Conservation (phyloP, 2,113 vertebrate species). For the Addax nasomaculatus region DNA sequence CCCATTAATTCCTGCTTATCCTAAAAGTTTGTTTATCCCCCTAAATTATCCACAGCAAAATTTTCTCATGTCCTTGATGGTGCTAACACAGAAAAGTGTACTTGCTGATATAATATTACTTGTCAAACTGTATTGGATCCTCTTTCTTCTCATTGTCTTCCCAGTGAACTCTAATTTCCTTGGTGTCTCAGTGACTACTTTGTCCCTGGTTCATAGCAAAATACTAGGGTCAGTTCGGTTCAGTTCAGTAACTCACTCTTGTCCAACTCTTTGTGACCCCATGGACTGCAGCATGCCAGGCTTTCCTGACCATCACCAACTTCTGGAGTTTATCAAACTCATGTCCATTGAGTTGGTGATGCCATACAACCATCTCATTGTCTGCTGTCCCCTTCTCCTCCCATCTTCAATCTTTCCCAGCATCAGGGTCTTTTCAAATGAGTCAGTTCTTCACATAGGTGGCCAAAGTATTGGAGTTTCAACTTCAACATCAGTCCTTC, state of each 20-base stretch:
- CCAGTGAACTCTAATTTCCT: not conserved
- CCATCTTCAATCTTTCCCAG: not conserved
- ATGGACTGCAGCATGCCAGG: not conserved
- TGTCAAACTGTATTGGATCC: not conserved
- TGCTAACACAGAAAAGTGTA: not conserved
- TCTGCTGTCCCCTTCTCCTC: not conserved
- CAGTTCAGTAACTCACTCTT: not conserved
- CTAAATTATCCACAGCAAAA: not conserved
- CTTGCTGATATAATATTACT: not conserved
- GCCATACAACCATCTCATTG: not conserved
- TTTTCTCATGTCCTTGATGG: not conserved
- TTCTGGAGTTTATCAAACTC: not conserved
- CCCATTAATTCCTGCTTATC: not conserved
- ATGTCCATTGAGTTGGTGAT: not conserved
- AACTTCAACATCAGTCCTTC: not conserved
- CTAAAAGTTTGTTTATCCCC: not conserved
- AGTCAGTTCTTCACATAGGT: not conserved
- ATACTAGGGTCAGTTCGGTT: not conserved
- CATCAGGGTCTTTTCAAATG: not conserved
- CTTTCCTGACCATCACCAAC: not conserved
- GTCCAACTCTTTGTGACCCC: rapidly evolving
- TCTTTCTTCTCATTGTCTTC: not conserved
- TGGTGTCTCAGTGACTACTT: not conserved
- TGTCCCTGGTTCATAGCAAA: not conserved
- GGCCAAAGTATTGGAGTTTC: not conserved